Evolutionary conservation across 1,140 invertebrate species (phyloP).

Genomic region (Diabrotica undecimpunctata): DNA sequence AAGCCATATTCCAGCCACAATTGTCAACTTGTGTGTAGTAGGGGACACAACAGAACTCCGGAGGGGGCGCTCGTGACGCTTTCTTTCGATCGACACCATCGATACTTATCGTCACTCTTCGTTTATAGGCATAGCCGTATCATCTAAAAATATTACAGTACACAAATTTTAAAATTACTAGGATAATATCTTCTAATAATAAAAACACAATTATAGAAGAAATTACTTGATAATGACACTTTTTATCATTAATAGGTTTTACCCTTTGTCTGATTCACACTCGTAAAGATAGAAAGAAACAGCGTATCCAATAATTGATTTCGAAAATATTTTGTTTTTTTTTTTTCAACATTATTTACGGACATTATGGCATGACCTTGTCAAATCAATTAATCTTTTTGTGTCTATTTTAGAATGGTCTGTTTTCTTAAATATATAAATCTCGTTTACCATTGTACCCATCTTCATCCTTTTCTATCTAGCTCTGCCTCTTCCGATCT

Average conservation of each 20-base stretch:
- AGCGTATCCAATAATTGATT: too few relatives aligned
- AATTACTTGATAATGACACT: not conserved
- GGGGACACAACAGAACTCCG: constrained; percentile 8
- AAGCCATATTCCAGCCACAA: constrained; percentile 39
- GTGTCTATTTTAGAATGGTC: too few relatives aligned
- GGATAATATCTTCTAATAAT: not conserved
- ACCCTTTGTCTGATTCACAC: not conserved
- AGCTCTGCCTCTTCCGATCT: too few relatives aligned
- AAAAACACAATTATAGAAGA: not conserved
- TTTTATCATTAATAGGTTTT: not conserved
- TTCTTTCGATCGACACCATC: constrained; percentile 20
- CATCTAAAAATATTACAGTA: not conserved
- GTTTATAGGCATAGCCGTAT: not conserved
- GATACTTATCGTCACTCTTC: constrained; percentile 13
- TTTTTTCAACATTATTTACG: too few relatives aligned
- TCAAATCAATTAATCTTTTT: too few relatives aligned
- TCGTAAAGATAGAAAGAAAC: not conserved
- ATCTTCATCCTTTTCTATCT: too few relatives aligned
- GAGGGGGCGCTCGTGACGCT: constrained; percentile 17
- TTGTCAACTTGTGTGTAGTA: constrained; percentile 23
- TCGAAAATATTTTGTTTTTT: too few relatives aligned
- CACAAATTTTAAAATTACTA: not conserved
- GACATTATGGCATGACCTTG: too few relatives aligned
- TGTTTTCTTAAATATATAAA: too few relatives aligned
- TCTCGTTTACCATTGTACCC: too few relatives aligned